These are phyloP conservation scores for Cherax destructor DNA, from an alignment of 1,140 invertebrate species.

Conservation along the genomic window DNA sequence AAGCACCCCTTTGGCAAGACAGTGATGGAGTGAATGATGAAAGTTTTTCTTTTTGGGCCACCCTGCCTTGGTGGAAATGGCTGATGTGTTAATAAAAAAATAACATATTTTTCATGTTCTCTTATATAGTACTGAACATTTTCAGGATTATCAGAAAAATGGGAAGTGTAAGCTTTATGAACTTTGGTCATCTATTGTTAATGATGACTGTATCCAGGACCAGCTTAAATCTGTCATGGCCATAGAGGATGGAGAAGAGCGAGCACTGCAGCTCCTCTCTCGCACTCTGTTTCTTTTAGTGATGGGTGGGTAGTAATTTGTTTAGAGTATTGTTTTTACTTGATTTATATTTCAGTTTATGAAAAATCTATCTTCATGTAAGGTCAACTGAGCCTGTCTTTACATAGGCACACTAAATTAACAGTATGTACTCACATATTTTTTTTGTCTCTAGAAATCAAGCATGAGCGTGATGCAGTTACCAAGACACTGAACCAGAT, in stretches of 20 bases:
- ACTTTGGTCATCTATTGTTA: constrained; percentile 27
- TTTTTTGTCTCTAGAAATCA: constrained; percentile 4
- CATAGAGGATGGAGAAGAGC: constrained; percentile 21
- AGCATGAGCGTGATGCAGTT: constrained; percentile 20
- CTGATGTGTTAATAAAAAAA: too few relatives aligned
- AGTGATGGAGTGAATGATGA: too few relatives aligned
- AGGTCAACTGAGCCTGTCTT: too few relatives aligned
- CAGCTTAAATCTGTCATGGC: constrained; percentile 9
- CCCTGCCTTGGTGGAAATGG: too few relatives aligned
- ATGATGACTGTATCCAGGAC: constrained; percentile 8
- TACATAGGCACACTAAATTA: too few relatives aligned
- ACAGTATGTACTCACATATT: background rate
- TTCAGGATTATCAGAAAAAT: background rate
- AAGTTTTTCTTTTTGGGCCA: too few relatives aligned
- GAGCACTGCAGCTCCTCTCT: background rate
- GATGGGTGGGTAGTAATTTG: background rate
- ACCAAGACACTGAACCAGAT: background rate
- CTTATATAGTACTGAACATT: background rate
- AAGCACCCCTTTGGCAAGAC: too few relatives aligned
- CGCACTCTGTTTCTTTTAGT: background rate
- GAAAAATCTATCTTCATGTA: too few relatives aligned
- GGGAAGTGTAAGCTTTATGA: background rate
- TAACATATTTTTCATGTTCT: background rate
- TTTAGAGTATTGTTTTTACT: too few relatives aligned
- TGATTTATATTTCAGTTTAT: too few relatives aligned